Evolutionary conservation across 1,140 invertebrate genomes (phyloP), one percentile per base, ranked within the genome.

Genomic region (Apis cerana): DNA sequence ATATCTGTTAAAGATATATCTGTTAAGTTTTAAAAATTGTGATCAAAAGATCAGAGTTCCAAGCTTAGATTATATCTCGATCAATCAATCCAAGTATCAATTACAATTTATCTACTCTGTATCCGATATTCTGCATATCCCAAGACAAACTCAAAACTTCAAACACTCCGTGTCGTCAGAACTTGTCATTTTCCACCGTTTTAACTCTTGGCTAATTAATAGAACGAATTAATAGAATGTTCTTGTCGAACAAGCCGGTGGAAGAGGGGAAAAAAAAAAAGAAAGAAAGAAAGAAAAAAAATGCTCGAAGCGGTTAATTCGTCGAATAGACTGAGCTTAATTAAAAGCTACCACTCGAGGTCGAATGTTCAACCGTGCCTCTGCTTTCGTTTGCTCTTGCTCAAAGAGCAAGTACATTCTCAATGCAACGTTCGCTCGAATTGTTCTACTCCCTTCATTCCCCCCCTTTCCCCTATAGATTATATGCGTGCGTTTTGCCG

Each of bases 321-420:
- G n/a, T 65, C 50, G 50, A 80, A 61, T 58, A 68, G 56, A 2
- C 21, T 56, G 54, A 11, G 59, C 21, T 80, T 80, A 74, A 80
- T 80, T 80, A 80, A 80, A 80, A 56, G 58, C 23, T 23, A 12
- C 33, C 50, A 23, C 59, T 72, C 69, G 70, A 48, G 78, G 27
- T 54, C 77, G 61, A 74, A 80, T 23, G 59, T 62, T 62, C 15
- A 50, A 43, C 8, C 50, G 50, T 19, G 27, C 33, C 21, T 48
- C 61, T 56, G 52, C 58, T 72, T 80, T 65, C 62, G 61, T 75
- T 80, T 58, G 43, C 58, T 15, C 50, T 11, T 10, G n/a, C 12
- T 58, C 76, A 59, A 59, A 56, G 65, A 68, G 8, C 68, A 43
- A 43, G 74, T 21, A n/a, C 9, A 8, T n/a, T 10, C 52, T 17